Conservation (phyloP, 2,797 vertebrate species). For the Sitta carolinensis region DNA sequence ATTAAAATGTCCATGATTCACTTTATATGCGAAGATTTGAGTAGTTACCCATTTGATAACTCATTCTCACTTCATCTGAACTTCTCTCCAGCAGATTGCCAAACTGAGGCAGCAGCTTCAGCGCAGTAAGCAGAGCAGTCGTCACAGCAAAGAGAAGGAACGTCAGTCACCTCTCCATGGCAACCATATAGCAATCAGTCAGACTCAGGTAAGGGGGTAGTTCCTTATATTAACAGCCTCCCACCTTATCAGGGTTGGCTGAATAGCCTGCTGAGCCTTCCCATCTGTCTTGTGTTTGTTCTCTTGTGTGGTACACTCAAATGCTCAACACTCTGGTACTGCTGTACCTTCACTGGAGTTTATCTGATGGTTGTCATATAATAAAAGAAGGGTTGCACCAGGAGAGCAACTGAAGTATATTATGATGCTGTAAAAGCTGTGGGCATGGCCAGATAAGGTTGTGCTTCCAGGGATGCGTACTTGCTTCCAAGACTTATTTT, state of each 20-base stretch:
- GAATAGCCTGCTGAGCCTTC: not conserved
- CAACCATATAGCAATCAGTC: conserved; percentile 80
- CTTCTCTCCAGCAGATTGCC: conserved; percentile 86
- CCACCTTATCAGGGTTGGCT: not conserved
- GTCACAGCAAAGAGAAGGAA: conserved; percentile 89
- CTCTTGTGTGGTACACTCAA: not conserved
- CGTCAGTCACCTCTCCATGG: conserved; percentile 83
- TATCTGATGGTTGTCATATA: not conserved
- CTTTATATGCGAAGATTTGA: not conserved
- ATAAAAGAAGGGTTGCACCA: not conserved
- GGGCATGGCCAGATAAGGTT: not conserved
- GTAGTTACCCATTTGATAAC: not conserved
- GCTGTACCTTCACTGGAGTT: not conserved
- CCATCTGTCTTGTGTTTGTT: not conserved
- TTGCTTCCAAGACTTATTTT: not conserved
- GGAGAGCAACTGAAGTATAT: not conserved
- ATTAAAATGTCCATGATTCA: not conserved
- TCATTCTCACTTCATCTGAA: not conserved
- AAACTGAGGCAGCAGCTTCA: conserved; percentile 94
- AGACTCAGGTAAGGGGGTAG: conserved; percentile 82
- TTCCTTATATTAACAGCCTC: not conserved
- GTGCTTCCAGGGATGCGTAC: not conserved
- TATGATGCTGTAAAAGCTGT: not conserved
- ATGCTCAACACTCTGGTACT: not conserved
- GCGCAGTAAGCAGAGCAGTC: conserved; percentile 88